A percentile compares a stretch with the other conserved stretches of the same genome.
These are phyloP conservation scores for Nymphalis urticae DNA, from an alignment of 2,888 invertebrate species.

Conservation along the genomic window DNA sequence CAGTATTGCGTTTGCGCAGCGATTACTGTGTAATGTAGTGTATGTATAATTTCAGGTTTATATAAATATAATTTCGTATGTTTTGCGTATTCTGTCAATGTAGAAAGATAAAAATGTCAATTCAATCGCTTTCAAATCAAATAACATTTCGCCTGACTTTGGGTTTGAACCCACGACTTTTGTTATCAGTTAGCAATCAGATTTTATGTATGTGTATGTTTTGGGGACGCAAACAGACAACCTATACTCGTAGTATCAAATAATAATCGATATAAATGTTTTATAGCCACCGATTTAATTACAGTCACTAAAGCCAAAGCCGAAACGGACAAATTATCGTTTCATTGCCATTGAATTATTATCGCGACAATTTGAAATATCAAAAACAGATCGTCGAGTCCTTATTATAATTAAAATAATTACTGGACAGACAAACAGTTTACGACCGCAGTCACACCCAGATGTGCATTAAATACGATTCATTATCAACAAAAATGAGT, in stretches of 20 bases:
- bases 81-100: too few species aligned
- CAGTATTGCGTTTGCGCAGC: too few species aligned
- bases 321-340: slow-evolving; percentile 37
- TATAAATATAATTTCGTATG: too few species aligned
- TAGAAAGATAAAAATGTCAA: too few species aligned
- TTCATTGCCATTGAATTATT: slow-evolving; percentile 41
- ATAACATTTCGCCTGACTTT: too few species aligned
- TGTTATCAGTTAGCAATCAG: too few species aligned
- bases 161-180: too few species aligned
- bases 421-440: slow-evolving; percentile 48
- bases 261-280: slow-evolving; percentile 5
- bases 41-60: too few species aligned
- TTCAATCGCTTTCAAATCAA: too few species aligned
- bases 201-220: not conserved
- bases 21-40: too few species aligned
- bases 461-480: slow-evolving; percentile 72
- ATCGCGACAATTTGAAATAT: slow-evolving; percentile 46
- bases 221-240: not conserved
- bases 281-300: slow-evolving; percentile 22
- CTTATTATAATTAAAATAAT: slow-evolving; percentile 52
- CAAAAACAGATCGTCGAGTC: slow-evolving; percentile 46
- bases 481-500: slow-evolving; percentile 80
- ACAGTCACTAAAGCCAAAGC: slow-evolving; percentile 28
- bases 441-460: slow-evolving; percentile 77
- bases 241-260: not conserved